Base-by-base conservation (phyloP, 53 echinoderm and acorn worm species). In the Holothuria leucospilota region DNA sequence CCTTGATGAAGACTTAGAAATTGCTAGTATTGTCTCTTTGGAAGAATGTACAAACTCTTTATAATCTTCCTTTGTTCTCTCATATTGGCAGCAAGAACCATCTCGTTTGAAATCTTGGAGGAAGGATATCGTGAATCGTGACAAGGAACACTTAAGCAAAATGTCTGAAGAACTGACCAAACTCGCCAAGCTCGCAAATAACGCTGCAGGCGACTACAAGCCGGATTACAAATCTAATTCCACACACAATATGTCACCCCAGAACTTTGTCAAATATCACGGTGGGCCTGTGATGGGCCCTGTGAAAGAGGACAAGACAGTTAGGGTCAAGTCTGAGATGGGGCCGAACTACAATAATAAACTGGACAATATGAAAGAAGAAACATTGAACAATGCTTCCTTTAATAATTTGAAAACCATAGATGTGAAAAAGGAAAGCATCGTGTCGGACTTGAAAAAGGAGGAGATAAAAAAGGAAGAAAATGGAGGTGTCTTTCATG, bases 121-220 rank as follows among this genome's bases (percentile, higher is more conserved):
- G 62, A 81, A 91, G 41, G 91, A 91, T 39, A 65, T 91, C 42
- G 52, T 91, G 23, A 81, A 66, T 2, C 82, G 68, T 56, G 91
- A 91, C 53, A 64, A 65, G 39, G 71, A 73, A 82, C 62, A 60
- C 34, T 62, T 78, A 9, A 53, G 20, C 51, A 52, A 93, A 85
- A 93, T 93, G 93, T 96, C 93, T 2, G 93, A 93, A 69, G 96
- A 96, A 91, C 90, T 96, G 69, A 93, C 96, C 3, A 96, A 96
- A 72, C 85, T 96, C 51, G 96, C 96, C 86, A 91, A 96, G 72
- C 65, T 96, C 90, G 96, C 96, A 66, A 96, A 96, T 84, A 96
- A 93, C 74, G 96, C 96, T 13, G 91, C 91, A 18, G 91, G 87
- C 18, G 96, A 93, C 92, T 87, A 73, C 24, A 91, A 86, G 87